Base-by-base conservation (phyloP, 2,888 invertebrate species). In the Ophion slaviceki region DNA sequence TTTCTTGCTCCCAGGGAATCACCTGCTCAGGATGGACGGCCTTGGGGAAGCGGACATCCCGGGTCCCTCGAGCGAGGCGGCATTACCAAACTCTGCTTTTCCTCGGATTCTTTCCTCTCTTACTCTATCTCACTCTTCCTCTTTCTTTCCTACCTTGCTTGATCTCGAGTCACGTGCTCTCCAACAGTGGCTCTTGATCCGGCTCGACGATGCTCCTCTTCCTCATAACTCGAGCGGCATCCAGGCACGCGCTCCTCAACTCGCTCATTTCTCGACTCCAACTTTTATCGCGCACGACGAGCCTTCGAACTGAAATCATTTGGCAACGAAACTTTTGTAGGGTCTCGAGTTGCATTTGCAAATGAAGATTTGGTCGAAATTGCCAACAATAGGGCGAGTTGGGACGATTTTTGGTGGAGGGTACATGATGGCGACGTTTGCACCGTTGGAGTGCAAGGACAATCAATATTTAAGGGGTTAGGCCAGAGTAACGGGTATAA, bases 281-380 rank as follows among this genome's bases (percentile, higher is more conserved):
- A 11, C 14, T 47, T 47, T 67, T 67, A 66, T 72, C 32, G 17
- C 24, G 10, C 61, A 40, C 53, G 28, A 24, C 11, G 67, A 62
- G 14, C 47, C 47, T 79, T 59, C 53, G 62, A 62, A 17, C 85
- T 85, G 85, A n/a, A 85, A 85, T 80, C 76, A 76, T 61, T 61
- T 20, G 11, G 7, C 6, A 59, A 40, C 66, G 28, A 53, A 24
- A 11, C 28, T 1, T 17, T 20, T 40, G 47, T 28, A 24, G 45
- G 45, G 62, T 45, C 20, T 24, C 47, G 24, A 11, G 14, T 45
- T 45, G 24, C 32, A 4, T 32, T 32, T 32, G 32, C 32, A 32
- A 32, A 4, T 2, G 32, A 32, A 32, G 32, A 4, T 32, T 32
- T 32, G 32, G 0, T 4, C 32, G 32, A 4, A 32, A 4, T 32